Evolutionary conservation across 2,888 invertebrate species (phyloP).

Genomic region (Tiphia femorata): DNA sequence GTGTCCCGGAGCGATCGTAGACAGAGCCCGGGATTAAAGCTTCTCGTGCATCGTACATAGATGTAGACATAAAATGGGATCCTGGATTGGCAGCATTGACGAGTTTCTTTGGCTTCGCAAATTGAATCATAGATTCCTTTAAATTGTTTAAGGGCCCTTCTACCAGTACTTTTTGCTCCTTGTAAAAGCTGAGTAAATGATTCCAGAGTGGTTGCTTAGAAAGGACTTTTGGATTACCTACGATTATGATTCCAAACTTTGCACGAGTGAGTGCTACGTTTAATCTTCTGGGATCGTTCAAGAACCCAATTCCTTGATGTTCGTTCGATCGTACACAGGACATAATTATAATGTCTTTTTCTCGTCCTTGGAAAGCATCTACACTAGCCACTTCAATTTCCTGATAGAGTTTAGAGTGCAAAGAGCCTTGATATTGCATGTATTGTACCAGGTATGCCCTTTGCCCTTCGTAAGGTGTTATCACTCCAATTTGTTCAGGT

Average conservation of each 20-base stretch:
- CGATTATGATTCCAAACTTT: constrained; percentile 97
- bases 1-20: constrained; percentile 81
- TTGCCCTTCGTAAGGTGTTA: constrained; percentile 99
- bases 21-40: constrained; percentile 94
- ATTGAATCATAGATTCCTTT: constrained; percentile 96
- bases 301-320: constrained; percentile 98
- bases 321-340: constrained; percentile 99
- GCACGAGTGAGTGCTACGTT: constrained; percentile 98
- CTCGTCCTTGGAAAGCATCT: constrained; percentile 98
- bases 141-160: constrained; percentile 98
- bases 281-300: constrained; percentile 96
- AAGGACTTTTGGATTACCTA: constrained; percentile 98
- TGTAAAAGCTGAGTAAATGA: constrained; percentile 95
- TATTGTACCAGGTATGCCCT: constrained; percentile 97
- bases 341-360: constrained; percentile 99
- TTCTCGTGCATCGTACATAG: constrained; percentile 97
- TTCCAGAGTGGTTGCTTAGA: constrained; percentile 99
- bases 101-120: constrained; percentile 96
- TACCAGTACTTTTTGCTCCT: constrained; percentile 95
- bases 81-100: constrained; percentile 95
- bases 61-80: constrained; percentile 97
- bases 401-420: constrained; percentile 96
- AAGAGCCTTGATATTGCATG: constrained; percentile 98
- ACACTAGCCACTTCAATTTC: constrained; percentile 99
- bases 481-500: constrained; percentile 98